Conservation (phyloP, 1,140 invertebrate species). For the Brachionus plicatilis region DNA sequence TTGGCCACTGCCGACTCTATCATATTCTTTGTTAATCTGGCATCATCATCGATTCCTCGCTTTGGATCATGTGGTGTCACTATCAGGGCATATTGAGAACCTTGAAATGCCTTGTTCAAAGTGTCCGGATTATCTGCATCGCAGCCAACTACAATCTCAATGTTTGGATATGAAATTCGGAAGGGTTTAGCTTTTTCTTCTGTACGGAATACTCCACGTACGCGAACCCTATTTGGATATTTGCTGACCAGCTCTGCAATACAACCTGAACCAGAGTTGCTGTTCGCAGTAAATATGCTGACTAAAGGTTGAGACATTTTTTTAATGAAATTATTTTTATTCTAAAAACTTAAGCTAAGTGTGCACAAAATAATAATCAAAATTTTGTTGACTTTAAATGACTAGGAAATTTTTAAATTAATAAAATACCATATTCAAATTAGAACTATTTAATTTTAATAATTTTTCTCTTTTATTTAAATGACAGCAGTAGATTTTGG, state of each 20-base stretch:
- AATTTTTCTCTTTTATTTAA: no score
- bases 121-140: neutral
- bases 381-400: neutral
- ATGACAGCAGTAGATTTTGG: neutral
- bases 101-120: neutral
- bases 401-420: neutral
- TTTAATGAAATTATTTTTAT: no score
- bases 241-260: neutral
- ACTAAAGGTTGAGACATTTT: neutral
- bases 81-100: neutral
- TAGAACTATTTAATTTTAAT: no score
- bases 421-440: no score
- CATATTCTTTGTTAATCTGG: neutral
- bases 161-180: neutral
- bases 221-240: neutral
- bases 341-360: neutral
- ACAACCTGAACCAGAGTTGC: neutral
- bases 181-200: slow-evolving; percentile 17
- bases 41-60: neutral
- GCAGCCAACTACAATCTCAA: neutral
- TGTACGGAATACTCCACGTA: neutral
- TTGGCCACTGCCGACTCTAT: slow-evolving; percentile 2
- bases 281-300: slow-evolving; percentile 13
- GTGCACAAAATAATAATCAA: neutral
- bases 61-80: slow-evolving; percentile 16